Base-by-base conservation (phyloP, 1,140 invertebrate genomes). In the Drosophila bifasciata region DNA sequence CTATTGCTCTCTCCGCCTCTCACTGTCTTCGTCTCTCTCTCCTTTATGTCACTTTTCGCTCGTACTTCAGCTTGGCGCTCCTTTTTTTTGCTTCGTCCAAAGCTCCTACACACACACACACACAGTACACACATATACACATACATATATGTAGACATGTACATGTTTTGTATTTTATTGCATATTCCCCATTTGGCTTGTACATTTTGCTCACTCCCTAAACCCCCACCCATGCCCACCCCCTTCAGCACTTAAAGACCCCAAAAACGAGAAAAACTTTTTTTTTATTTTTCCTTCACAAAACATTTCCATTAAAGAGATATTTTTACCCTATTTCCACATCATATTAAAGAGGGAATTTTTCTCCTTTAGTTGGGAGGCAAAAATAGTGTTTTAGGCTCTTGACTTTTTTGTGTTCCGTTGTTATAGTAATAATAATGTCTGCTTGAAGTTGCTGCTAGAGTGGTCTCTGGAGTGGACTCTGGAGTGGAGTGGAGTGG, bases 151-250 rank as follows among this genome's bases (percentile, higher is more conserved):
- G 28, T 13, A 28, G 17, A 5, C 39, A 21, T 69, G 64, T 75
- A 68, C 71, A 67, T 62, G 63, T 70, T 74, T 81, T 71, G 75
- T 88, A 83, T 89, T 88, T 88, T 88, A 88, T 88, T 88, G 84
- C 83, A 83, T 61, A 88, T 79, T 83, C 83, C 79, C 79, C 46
- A 68, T 52, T 78, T 52, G 32, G 68, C 76, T 61, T 56, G 57
- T 76, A 76, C 61, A 63, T 58, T 67, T 61, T 61, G 50, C 57
- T 56, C 44, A 41, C 49, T 16, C 43, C 55, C 23, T 7, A 25
- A 7, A 25, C 5, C 23, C 25, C 48, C 55, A 52, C 25, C 48
- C 55, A 52, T 49, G 45, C 55, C 55, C 43, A 45, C 57, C 57
- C 46, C 75, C 56, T 53, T 58, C 66, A 71, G 79, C 84, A 83